phyloP scores from a whole-genome alignment of 2,113 vertebrate genomes.

The Hiodon alosoides region DNA sequence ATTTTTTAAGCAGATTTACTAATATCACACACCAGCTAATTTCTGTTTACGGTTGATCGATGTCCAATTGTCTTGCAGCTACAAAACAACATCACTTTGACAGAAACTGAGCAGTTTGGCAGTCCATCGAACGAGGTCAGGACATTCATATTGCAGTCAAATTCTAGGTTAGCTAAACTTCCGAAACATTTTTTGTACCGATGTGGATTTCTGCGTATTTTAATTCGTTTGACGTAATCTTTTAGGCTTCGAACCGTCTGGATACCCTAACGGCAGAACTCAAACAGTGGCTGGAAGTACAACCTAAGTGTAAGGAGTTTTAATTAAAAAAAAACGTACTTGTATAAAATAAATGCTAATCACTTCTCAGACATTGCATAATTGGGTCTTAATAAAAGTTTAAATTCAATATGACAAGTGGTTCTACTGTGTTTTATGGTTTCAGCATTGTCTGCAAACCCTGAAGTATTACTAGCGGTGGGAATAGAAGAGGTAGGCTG shows the following conservation, averaged over 20 bases:
- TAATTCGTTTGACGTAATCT: background rate
- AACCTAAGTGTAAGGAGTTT: constrained; percentile 56
- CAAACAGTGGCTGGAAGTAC: constrained; percentile 49
- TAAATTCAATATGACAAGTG: background rate
- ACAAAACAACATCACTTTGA: constrained; percentile 55
- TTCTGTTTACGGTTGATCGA: background rate
- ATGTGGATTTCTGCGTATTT: background rate
- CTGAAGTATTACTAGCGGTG: constrained; percentile 55
- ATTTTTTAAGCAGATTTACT: too few species aligned
- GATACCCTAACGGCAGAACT: constrained; percentile 55
- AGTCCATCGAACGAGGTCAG: constrained; percentile 53
- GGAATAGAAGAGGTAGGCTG: constrained; percentile 59
- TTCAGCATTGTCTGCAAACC: constrained; percentile 53
- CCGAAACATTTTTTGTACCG: background rate
- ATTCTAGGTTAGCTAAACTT: too few species aligned
- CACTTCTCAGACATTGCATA: background rate
- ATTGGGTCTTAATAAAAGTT: background rate
- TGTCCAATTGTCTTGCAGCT: constrained; percentile 51
- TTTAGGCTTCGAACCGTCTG: constrained; percentile 48
- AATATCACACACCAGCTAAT: too few species aligned
- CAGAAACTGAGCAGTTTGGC: constrained; percentile 43
- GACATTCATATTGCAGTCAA: background rate
- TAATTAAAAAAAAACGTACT: background rate
- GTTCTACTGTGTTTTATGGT: background rate
- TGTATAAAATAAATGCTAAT: background rate